A percentile compares a stretch with the other conserved stretches of the same genome.
Evolutionary conservation across 2,888 invertebrate species (phyloP).

Genomic region (Luperina nickerlii): DNA sequence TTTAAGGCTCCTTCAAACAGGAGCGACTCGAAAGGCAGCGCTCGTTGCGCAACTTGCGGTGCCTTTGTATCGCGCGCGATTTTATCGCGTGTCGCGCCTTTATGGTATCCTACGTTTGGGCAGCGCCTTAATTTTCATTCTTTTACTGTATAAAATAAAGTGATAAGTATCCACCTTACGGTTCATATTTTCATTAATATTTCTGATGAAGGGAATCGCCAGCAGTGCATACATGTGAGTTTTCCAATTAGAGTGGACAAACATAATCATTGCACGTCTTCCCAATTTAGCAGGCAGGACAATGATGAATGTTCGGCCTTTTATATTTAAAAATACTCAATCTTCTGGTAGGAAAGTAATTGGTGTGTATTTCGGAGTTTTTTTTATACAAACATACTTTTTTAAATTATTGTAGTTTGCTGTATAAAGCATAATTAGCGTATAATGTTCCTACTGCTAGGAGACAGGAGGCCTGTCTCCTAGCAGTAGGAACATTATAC

Average conservation of each 20-base stretch:
- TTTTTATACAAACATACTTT: background rate
- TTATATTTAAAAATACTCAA: slow-evolving; percentile 25
- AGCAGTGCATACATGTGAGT: background rate
- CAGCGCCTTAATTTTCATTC: background rate
- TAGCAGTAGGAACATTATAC: no score
- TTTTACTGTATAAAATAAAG: no score
- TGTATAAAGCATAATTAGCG: no score
- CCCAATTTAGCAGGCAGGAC: slow-evolving; percentile 6
- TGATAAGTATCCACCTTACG: no score
- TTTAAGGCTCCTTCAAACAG: no score
- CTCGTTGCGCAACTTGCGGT: no score
- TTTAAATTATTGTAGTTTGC: background rate
- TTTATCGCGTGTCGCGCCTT: no score
- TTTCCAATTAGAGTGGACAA: slow-evolving; percentile 28
- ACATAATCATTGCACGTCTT: slow-evolving; percentile 27
- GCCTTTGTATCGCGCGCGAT: no score
- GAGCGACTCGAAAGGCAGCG: no score
- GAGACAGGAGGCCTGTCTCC: no score
- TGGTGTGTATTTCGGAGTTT: background rate
- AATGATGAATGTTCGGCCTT: slow-evolving; percentile 21
- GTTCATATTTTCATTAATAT: background rate
- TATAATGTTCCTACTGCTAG: no score
- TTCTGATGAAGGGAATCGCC: background rate
- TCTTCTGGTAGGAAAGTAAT: background rate
- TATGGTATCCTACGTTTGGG: background rate